Evolutionary conservation across 2,888 invertebrate genomes (phyloP), one percentile per base, ranked within the genome.

Genomic region (Meteorus colon): DNA sequence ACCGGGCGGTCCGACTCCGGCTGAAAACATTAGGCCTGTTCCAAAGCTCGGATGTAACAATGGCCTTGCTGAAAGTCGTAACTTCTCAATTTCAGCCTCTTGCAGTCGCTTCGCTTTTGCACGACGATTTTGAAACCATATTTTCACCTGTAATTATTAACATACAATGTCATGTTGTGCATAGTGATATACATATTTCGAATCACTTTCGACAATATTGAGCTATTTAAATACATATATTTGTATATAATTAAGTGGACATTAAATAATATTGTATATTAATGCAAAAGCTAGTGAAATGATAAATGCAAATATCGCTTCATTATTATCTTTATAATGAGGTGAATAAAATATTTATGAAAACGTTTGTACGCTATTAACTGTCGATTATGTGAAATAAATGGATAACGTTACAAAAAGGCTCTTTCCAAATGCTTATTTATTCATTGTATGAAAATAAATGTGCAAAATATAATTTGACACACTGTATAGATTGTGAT

Each of bases 81-180:
- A 91, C 89, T 97, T 97, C 90, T 98, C 97, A 83, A 97, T 93
- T 90, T 97, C 97, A 1, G 97, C 98, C 88, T 99, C 98, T 91
- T 98, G 98, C 4, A 98, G 92, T 29, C 99, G 92, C 92, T 99
- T 99, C 86, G 97, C 97, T 91, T 99, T 99, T 81, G 98, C 98
- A 68, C 96, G 92, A 89, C 96, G 92, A 84, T 94, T 94, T 90
- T 94, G 94, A 87, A 94, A 94, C 94, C 94, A 94, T 83, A 94
- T 94, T 89, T 94, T 94, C 80, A 95, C 95, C 93, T 96, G 93
- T 0, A 91, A 88, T 73, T 77, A 79, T 71, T 79, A 79, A 73
- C 6, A 72, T 70, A 48, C 55, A 77, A 41, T 5, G 10, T 14
- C 14, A 14, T 55, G 29, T 24, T 24, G 16, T 16, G 34, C 34